Evolutionary conservation across 2,888 invertebrate species (phyloP), one percentile per base, ranked within the genome.

Genomic region (Trissolcus brochymenae): DNA sequence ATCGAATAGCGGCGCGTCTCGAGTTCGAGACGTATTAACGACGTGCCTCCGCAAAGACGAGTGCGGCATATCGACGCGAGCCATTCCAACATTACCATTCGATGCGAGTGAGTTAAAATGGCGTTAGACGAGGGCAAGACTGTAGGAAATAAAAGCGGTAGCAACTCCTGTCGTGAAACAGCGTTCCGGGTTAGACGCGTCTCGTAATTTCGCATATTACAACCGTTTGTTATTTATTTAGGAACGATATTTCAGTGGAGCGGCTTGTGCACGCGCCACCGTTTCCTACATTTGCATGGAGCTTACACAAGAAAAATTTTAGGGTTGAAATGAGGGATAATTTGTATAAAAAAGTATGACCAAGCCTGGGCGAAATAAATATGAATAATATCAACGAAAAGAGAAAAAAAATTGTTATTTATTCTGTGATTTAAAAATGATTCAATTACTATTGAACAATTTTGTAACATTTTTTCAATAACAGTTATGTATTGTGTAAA

Each of bases 171-270:
- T 79, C 65, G 68, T 50, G 43, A 70, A 64, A 35, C 56, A 6
- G 76, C 76, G 72, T 65, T 72, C 78, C 71, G 78, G 61, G 60
- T 51, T 56, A 70, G 54, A 66, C 76, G 68, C 46, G 51, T 71
- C 78, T 83, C 83, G 83, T 83, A 83, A 85, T 85, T 85, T 84
- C 82, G 82, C 83, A 84, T 85, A 85, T 85, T 85, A 86, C 84
- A 85, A 82, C 62, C 81, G 82, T 84, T 86, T 82, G 84, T 85
- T 85, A 85, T 84, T 86, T 85, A 86, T 86, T 85, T 84, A 84
- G 83, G 82, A 83, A 84, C 84, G 83, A 84, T 85, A 86, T 84
- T 84, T 84, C 82, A 84, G 79, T 81, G 78, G 81, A 84, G 84
- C 81, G 83, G 82, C 82, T 82, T 81, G 80, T 82, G 81, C 82